Evolutionary conservation across 1,140 invertebrate species (phyloP).

Genomic region (Yoshiicerus persimilis): DNA sequence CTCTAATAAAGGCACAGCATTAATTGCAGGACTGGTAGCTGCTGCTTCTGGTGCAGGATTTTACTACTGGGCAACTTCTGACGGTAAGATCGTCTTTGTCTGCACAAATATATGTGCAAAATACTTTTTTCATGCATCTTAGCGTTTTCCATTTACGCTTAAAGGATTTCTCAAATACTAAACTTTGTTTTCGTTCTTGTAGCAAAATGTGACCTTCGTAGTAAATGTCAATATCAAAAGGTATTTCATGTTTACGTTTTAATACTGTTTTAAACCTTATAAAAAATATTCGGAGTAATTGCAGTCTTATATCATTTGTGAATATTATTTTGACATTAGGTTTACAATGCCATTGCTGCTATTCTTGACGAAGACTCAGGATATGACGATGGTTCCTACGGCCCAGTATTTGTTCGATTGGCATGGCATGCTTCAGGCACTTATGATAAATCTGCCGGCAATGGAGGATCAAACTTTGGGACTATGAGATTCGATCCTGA

Average conservation of each 20-base stretch:
- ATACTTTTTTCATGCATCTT: neutral
- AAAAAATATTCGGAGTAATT: no score
- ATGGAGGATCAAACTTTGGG: slow-evolving; percentile 35
- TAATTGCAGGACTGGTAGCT: neutral
- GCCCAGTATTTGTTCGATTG: slow-evolving; percentile 38
- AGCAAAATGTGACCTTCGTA: neutral
- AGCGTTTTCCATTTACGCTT: neutral
- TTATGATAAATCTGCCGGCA: slow-evolving; percentile 30
- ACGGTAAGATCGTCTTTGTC: neutral
- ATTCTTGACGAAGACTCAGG: slow-evolving; percentile 36
- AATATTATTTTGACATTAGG: neutral
- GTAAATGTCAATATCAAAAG: neutral
- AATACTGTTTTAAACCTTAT: no score
- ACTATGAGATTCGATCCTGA: slow-evolving; percentile 46
- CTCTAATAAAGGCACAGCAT: neutral
- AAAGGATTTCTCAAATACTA: no score
- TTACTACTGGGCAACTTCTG: slow-evolving; percentile 8
- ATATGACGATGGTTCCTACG: slow-evolving; percentile 42
- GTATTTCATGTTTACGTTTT: no score
- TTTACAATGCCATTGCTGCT: slow-evolving; percentile 41
- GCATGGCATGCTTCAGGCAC: slow-evolving; percentile 44
- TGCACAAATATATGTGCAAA: no score
- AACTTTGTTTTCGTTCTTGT: neutral
- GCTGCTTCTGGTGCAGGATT: slow-evolving; percentile 26
- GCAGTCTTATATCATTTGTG: no score